Evolutionary conservation across 2,888 invertebrate species (phyloP), one percentile per base, ranked within the genome.

Genomic region (Philaethria dido): DNA sequence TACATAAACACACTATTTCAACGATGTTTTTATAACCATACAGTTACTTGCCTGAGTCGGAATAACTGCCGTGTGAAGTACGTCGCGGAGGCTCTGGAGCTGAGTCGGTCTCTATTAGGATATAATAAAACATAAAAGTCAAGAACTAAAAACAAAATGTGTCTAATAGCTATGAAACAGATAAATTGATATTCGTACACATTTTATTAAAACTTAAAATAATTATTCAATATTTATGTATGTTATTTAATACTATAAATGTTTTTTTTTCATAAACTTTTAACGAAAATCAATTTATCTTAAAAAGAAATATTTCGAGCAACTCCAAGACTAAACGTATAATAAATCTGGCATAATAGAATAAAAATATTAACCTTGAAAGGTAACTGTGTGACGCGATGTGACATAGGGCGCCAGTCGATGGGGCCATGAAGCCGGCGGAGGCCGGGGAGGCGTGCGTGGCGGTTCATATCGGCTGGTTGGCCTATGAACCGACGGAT

Each of bases 401-500:
- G 92, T 93, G 84, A 94, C 83, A 77, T 83, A 87, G 74, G 88
- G 84, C 82, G 83, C 85, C 72, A 92, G 79, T 74, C 86, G 82
- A 81, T 88, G 79, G 80, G 90, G 85, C 91, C 90, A 85, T 75
- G 86, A 75, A 70, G 92, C 86, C 18, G 89, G 88, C 73, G 93
- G 92, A 14, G 93, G 93, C 50, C 93, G 91, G 39, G 93, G 92
- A 22, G 93, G 93, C 42, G 94, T 90, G 16, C 93, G 93, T 16
- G 94, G 93, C 1, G 96, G 96, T 81, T 96, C 96, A 84, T 97
- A 97, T 68, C 97, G 94, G 77, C 94, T 95, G 74, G 94, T 94
- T 33, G 97, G 96, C 60, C 95, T 94, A 85, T 97, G 97, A 48
- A 94, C 94, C 72, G 94, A 93, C 8, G 96, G 96, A 87, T 97